phyloP scores from a whole-genome alignment of 2,113 vertebrate species.

The Sialia sialis region DNA sequence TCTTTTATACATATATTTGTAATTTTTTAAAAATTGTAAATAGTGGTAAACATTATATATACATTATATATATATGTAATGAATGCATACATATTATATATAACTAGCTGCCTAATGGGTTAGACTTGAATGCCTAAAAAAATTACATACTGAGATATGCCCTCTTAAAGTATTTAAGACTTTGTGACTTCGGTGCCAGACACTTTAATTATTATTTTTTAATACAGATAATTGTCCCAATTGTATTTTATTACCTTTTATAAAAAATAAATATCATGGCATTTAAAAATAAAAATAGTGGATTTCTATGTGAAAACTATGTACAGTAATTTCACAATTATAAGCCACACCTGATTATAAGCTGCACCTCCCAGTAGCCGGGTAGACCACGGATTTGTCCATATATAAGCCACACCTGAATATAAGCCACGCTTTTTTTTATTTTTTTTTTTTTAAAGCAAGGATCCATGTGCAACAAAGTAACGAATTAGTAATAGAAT shows the following conservation, averaged over 20 bases:
- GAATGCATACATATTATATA: too few species aligned
- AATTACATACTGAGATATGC: neutral
- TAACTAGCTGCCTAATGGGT: neutral
- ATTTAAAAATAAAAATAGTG: neutral
- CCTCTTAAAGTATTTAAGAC: neutral
- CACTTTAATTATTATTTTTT: neutral
- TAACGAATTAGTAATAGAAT: too few species aligned
- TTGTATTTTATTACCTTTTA: neutral
- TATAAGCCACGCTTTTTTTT: too few species aligned
- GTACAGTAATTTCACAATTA: too few species aligned
- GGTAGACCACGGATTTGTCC: too few species aligned
- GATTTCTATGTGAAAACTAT: accelerated
- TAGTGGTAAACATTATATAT: too few species aligned
- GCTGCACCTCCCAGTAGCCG: too few species aligned
- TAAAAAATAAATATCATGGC: neutral
- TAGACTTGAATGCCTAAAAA: neutral
- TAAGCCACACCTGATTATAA: too few species aligned
- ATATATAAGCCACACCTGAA: too few species aligned
- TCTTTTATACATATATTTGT: neutral
- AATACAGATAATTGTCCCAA: accelerated
- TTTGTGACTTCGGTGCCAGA: neutral
- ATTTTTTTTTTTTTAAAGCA: too few species aligned
- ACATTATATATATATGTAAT: too few species aligned
- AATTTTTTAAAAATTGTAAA: neutral
- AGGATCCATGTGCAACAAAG: too few species aligned